These are phyloP conservation scores for Philypnodon macrostomus DNA, from an alignment of 2,797 vertebrate genomes.

Conservation along the genomic window DNA sequence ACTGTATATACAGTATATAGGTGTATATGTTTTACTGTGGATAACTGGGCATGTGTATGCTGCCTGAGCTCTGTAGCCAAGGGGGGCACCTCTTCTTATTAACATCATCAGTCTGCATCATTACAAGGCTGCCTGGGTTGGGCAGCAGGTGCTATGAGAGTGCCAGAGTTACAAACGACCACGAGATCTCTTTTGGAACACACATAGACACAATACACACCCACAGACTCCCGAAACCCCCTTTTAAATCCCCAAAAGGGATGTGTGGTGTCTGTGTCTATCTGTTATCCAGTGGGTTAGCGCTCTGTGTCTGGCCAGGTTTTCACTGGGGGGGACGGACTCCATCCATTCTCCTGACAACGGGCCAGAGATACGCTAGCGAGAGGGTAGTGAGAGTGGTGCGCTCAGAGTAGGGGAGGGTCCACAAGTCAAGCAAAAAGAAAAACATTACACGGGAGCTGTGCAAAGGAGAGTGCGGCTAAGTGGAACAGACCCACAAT, in stretches of 20 bases:
- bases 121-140: constrained; percentile 89
- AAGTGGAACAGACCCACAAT: constrained; percentile 33
- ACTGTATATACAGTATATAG: no score
- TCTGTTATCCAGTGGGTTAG: constrained; percentile 94
- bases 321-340: constrained; percentile 84
- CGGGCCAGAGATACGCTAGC: constrained; percentile 81
- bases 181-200: constrained; percentile 76
- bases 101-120: constrained; percentile 96
- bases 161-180: constrained; percentile 92
- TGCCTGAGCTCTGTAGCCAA: constrained; percentile 80
- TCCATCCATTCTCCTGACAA: constrained; percentile 95
- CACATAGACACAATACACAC: constrained; percentile 61
- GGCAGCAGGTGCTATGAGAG: constrained; percentile 86
- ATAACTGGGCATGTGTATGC: constrained; percentile 44
- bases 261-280: constrained; percentile 83
- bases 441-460: constrained; percentile 19
- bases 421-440: constrained; percentile 39
- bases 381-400: constrained; percentile 50
- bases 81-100: constrained; percentile 91
- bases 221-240: constrained; percentile 38
- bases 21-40: constrained; percentile 2
- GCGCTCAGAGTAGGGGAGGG: constrained; percentile 67
- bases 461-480: constrained; percentile 27
- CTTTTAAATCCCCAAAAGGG: constrained; percentile 91
- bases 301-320: constrained; percentile 85